Conservation (phyloP, 2,888 invertebrate genomes). For the Macroteleia sp. region DNA sequence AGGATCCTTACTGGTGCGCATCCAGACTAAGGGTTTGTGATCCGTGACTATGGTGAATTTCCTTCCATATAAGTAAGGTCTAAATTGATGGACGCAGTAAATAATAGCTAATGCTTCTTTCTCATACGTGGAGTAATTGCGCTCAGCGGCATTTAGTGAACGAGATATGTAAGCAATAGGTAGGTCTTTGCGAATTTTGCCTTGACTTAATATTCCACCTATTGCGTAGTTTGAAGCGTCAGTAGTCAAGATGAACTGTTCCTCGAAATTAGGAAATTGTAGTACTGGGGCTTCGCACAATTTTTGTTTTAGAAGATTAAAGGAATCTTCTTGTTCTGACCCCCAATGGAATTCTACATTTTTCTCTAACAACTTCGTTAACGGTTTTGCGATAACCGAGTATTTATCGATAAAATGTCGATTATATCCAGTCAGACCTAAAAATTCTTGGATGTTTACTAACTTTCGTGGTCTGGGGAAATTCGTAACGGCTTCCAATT, state of each 20-base stretch:
- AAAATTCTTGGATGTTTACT: constrained; percentile 54
- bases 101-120: neutral
- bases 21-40: neutral
- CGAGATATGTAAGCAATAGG: neutral
- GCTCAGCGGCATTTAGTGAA: neutral
- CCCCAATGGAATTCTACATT: neutral
- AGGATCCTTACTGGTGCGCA: neutral
- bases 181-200: neutral
- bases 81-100: neutral
- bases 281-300: neutral
- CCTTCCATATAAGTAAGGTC: neutral
- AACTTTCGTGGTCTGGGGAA: constrained; percentile 34
- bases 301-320: neutral
- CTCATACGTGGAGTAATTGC: neutral
- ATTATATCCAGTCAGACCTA: constrained; percentile 34
- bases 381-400: neutral
- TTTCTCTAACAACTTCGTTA: neutral
- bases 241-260: neutral
- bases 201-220: neutral
- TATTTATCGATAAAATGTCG: neutral
- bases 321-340: neutral
- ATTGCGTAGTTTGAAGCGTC: neutral
- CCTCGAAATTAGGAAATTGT: neutral
- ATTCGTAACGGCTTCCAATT: constrained; percentile 63
- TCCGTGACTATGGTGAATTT: neutral